A percentile compares a stretch with the other conserved stretches of the same genome.
phyloP scores from a whole-genome alignment of 2,113 vertebrate species.

The Protomyctophum bolini region DNA sequence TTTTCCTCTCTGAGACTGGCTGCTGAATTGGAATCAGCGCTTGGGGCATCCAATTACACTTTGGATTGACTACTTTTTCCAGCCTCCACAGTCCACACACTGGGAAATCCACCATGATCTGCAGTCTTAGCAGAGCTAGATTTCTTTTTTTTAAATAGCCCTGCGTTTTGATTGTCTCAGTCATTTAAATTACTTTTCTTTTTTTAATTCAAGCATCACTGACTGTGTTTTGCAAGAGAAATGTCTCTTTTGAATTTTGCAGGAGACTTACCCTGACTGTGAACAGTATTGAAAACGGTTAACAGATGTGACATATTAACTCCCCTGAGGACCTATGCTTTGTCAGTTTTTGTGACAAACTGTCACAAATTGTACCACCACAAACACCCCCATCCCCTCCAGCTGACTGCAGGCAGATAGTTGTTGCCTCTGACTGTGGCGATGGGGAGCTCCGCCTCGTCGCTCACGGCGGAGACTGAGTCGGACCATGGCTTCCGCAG shows the following conservation, averaged over 20 bases:
- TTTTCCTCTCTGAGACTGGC: constrained; percentile 23
- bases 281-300: constrained; percentile 1
- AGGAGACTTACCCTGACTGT: constrained; percentile 10
- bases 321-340: not conserved
- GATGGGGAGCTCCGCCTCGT: constrained; percentile 98
- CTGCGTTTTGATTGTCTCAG: constrained; percentile 13
- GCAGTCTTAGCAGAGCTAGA: constrained; percentile 13
- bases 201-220: not conserved
- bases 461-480: constrained; percentile 91
- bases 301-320: not conserved
- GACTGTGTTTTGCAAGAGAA: constrained; percentile 1
- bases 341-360: not conserved
- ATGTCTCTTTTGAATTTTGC: constrained; percentile 3
- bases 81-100: not conserved
- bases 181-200: not conserved
- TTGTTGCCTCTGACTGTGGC: constrained; percentile 46
- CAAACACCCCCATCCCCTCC: not conserved
- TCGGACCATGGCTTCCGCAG: constrained; percentile 92
- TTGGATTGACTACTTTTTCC: constrained; percentile 29
- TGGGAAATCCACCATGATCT: constrained; percentile 31
- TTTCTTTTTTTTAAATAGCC: constrained; percentile 8
- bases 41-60: constrained; percentile 20
- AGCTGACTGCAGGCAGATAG: constrained; percentile 19
- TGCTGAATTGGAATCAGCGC: constrained; percentile 22
- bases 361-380: not conserved